Base-by-base conservation (phyloP, 2,797 vertebrate genomes). In the Sus cebifrons region DNA sequence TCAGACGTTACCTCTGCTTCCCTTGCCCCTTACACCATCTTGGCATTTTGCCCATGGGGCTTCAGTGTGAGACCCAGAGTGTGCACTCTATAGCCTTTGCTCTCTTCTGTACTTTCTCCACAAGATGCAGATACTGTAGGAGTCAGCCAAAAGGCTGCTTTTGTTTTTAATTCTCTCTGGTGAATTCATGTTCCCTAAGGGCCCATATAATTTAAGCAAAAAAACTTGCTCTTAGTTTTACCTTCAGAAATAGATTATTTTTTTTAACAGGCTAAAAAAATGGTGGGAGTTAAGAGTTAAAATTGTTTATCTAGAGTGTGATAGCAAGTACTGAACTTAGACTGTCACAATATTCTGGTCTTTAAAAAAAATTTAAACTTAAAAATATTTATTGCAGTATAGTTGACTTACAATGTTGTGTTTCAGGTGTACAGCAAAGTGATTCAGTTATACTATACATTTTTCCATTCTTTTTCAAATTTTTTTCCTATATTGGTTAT, bases 231-330 rank as follows among this genome's bases (percentile, higher is more conserved):
- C 11, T 89, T 91, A 60, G 27, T 73, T 97, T 91, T 32, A 67
- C 36, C 27, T 60, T 93, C 52, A 73, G 79, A 94, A 93, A 36
- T 21, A 60, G 27, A 87, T 17, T 40, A 15, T 77, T 82, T 82
- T 95, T 81, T 52, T 27, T 32, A 74, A 40, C 25, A 71, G 44
- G 17, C 23, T 32, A 32, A 49, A 70, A 71, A 75, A 60, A 65
- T 40, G 29, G 16, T 84, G 21, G 77, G 74, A 94, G 20, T 29
- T 27, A 75, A 20, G n/a, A 82, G 70, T 83, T 27, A 75, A 56
- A 89, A 36, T 79, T 96, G 78, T 96, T 96, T 90, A 94, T 79
- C 29, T 20, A 36, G n/a, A 78, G 60, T 79, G 52, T 86, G 29
- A 83, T 65, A 94, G 54, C 25, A 62, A 87, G 62, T 49, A 94